Percentiles rank a stretch among this genome's conserved stretches.
Evolutionary conservation across 1,140 invertebrate species (phyloP).

Genomic region (Sycobia sp.): DNA sequence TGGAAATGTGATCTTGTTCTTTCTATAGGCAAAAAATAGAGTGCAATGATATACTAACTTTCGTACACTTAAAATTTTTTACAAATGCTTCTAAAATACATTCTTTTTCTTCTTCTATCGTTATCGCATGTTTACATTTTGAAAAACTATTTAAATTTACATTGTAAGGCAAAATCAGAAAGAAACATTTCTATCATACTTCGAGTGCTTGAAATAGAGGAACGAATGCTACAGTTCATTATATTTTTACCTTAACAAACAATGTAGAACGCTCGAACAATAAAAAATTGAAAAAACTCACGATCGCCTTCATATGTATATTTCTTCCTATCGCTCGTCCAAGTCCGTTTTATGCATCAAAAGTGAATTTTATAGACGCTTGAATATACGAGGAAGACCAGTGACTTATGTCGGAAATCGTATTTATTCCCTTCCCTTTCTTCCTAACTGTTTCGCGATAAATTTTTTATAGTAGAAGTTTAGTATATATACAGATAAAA

Average conservation of each 20-base stretch:
- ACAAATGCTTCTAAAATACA: conserved; percentile 21
- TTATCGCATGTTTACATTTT: not conserved
- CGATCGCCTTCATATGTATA: not conserved
- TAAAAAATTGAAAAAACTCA: conserved; percentile 20
- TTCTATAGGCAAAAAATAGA: not conserved
- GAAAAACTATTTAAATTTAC: conserved; percentile 25
- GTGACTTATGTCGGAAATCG: conserved; percentile 15
- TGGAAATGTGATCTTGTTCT: too few species aligned
- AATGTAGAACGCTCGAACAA: conserved; percentile 17
- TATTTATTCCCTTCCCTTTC: not conserved
- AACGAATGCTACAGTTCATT: not conserved
- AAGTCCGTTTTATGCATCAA: conserved; percentile 7
- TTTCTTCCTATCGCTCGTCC: not conserved
- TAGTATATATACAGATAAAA: conserved; percentile 27
- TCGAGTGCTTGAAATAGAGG: conserved; percentile 1
- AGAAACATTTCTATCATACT: conserved; percentile 5
- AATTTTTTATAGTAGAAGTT: conserved; percentile 19
- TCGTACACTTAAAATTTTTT: conserved; percentile 6
- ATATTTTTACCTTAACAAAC: conserved; percentile 3
- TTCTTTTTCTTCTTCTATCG: conserved; percentile 3
- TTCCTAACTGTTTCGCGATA: conserved; percentile 10
- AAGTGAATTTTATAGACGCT: conserved; percentile 14
- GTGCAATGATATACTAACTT: conserved; percentile 13
- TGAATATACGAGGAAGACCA: conserved; percentile 30
- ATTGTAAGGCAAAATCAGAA: conserved; percentile 28